Evolutionary conservation across 2,888 invertebrate species (phyloP).

Genomic region (Sceliomorpha sp.): DNA sequence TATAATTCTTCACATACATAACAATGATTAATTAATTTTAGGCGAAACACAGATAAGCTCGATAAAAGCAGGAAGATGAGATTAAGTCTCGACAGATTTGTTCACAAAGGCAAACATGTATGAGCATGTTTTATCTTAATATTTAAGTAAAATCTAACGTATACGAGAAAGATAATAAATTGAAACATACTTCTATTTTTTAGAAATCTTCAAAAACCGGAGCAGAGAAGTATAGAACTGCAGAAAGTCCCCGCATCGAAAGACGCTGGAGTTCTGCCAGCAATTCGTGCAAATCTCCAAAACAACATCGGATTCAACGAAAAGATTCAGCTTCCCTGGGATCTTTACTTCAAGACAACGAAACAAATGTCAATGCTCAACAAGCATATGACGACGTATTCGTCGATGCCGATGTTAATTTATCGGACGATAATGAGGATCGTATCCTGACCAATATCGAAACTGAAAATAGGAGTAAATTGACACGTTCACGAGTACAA

Average conservation of each 20-base stretch:
- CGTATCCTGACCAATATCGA: conserved; percentile 45
- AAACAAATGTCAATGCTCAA: conserved; percentile 58
- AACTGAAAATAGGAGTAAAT: conserved; percentile 20
- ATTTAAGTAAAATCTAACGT: too few species aligned
- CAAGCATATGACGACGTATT: conserved; percentile 69
- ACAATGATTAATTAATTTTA: conserved; percentile 50
- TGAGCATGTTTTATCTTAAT: too few species aligned
- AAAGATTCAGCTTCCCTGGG: conserved; percentile 56
- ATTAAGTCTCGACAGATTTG: conserved; percentile 74
- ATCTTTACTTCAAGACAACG: conserved; percentile 60
- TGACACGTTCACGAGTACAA: conserved; percentile 33
- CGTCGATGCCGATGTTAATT: conserved; percentile 73
- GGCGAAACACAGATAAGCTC: conserved; percentile 64
- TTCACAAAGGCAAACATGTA: conserved; percentile 60
- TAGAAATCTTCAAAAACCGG: conserved; percentile 64
- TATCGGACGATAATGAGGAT: conserved; percentile 71
- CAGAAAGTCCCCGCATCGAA: conserved; percentile 75
- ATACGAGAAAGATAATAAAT: conserved; percentile 17
- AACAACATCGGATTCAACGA: conserved; percentile 60
- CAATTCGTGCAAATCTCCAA: conserved; percentile 71
- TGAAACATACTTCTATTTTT: conserved; percentile 6
- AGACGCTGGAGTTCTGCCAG: conserved; percentile 83
- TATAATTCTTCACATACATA: background rate
- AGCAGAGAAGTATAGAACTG: conserved; percentile 59
- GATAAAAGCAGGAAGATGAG: conserved; percentile 74